Conservation (phyloP, 2,113 vertebrate genomes). For the Campylomormyrus numenius region DNA sequence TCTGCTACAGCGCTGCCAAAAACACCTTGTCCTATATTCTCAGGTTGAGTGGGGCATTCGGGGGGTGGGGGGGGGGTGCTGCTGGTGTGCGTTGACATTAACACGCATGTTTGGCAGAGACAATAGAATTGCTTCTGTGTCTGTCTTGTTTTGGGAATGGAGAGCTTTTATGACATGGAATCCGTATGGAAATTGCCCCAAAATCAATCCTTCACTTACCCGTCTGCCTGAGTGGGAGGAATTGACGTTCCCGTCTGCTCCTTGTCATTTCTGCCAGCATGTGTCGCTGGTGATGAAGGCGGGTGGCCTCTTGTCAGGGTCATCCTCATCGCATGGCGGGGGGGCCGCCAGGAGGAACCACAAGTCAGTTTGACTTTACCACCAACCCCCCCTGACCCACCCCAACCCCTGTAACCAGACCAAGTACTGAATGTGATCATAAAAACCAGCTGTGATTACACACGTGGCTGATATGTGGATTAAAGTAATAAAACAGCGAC, state of each 20-base stretch:
- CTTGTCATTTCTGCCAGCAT: neutral
- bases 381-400: neutral
- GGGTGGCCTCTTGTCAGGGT: neutral
- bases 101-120: neutral
- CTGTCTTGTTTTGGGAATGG: neutral
- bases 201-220: neutral
- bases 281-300: neutral
- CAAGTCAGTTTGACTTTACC: neutral
- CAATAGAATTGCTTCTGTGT: neutral
- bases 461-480: neutral
- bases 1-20: neutral
- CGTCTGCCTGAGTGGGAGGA: neutral
- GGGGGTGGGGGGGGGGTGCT: neutral
- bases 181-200: neutral
- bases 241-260: neutral
- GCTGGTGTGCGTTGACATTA: neutral
- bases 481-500: neutral
- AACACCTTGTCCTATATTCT: neutral
- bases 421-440: conserved; percentile 10
- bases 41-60: neutral
- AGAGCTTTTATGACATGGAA: neutral
- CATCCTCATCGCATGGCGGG: neutral
- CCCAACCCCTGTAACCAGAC: neutral
- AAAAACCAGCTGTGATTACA: conserved; percentile 11
- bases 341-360: neutral